Evolutionary conservation across 92 coral and sea anemone genomes (phyloP), one percentile per base, ranked within the genome.

Genomic region (Virgularia gustaviana): DNA sequence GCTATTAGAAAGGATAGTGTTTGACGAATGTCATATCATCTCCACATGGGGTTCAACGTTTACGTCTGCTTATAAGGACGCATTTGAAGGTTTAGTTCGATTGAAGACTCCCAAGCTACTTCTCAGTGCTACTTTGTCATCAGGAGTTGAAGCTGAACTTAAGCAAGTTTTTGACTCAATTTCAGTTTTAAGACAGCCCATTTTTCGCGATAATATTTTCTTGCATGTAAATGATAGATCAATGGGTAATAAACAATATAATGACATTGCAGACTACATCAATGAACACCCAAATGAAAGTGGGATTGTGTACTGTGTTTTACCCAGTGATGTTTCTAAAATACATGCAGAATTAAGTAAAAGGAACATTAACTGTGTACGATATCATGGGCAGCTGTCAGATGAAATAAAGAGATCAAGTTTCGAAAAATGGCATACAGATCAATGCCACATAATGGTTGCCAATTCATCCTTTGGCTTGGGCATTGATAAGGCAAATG

Each of bases 391-490:
- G 18, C 71, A 73, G 37, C 63, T 73, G 38, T 18, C 22, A 1
- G 32, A 32, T 25, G 71, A 36, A 30, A 41, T 73, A 12, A 73
- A 73, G 11, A 33, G 31, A 18, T 31, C n/a, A 38, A 73, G 78
- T 27, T 36, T 56, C 11, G 24, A 34, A 33, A n/a, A n/a, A n/a
- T n/a, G n/a, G n/a, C n/a, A n/a, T n/a, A n/a, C n/a, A n/a, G n/a
- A n/a, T n/a, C n/a, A n/a, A n/a, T n/a, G n/a, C n/a, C n/a, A n/a
- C n/a, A n/a, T n/a, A n/a, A n/a, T n/a, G n/a, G n/a, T n/a, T n/a
- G n/a, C n/a, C 19, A 73, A 58, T 38, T 34, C 71, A 6, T 57
- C 54, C n/a, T 72, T 72, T 57, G 78, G 71, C 22, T n/a, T n/a
- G n/a, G n/a, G n/a, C n/a, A n/a, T n/a, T n/a, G n/a, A n/a, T n/a